Evolutionary conservation across 23 tunicate species (phyloP).

Genomic region (Styela clava): DNA sequence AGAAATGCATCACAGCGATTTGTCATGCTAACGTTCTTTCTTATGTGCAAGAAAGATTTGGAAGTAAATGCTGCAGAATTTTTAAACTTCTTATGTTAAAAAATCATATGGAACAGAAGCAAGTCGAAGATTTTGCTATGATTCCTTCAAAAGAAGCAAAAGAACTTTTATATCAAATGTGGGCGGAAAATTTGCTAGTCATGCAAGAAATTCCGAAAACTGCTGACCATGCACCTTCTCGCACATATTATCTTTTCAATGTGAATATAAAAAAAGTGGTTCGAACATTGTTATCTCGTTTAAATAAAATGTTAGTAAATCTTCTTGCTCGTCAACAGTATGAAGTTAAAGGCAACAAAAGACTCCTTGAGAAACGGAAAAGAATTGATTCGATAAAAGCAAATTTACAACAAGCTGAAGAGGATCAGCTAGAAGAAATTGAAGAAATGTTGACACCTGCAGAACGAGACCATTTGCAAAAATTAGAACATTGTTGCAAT

Average conservation of each 20-base stretch:
- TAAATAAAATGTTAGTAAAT: conserved; percentile 41
- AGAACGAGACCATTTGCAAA: conserved; percentile 50
- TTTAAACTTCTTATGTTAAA: conserved; percentile 67
- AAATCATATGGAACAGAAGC: conserved; percentile 83
- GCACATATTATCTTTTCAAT: conserved; percentile 69
- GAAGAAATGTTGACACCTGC: conserved; percentile 76
- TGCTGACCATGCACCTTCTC: conserved; percentile 82
- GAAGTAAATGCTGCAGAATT: conserved; percentile 75
- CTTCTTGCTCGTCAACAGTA: conserved; percentile 36
- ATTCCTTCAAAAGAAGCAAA: conserved; percentile 86
- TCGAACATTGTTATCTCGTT: conserved; percentile 38
- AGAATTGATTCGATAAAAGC: conserved; percentile 57
- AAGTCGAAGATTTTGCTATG: conserved; percentile 90
- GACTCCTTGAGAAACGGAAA: conserved; percentile 56
- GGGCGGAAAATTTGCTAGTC: conserved; percentile 57
- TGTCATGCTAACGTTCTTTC: conserved; percentile 52
- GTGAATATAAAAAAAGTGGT: conserved; percentile 37
- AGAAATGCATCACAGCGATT: conserved; percentile 33
- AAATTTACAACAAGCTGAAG: conserved; percentile 42
- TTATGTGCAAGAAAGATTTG: conserved; percentile 72
- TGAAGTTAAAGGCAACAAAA: conserved; percentile 26
- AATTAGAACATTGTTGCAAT: conserved; percentile 46
- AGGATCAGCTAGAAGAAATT: conserved; percentile 78
- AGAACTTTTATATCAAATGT: conserved; percentile 67
- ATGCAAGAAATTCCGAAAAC: conserved; percentile 88